Conservation (phyloP, 2,797 vertebrate genomes). For the Hoplostethus atlanticus region DNA sequence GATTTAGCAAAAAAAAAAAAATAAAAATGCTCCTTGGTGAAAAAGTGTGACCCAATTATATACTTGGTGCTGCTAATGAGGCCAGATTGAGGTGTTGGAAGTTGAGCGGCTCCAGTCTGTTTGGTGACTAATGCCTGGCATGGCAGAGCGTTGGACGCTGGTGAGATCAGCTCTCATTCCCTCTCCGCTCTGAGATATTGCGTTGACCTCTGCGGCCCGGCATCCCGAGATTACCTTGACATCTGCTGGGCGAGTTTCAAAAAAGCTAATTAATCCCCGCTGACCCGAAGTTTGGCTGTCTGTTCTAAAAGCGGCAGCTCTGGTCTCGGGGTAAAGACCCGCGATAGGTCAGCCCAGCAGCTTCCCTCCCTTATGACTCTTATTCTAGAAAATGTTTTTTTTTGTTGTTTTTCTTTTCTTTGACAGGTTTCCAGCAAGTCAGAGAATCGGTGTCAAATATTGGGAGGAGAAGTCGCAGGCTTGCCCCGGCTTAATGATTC, state of each 20-base stretch:
- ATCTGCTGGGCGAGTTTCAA: constrained; percentile 82
- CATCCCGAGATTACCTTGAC: constrained; percentile 85
- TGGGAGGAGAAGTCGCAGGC: constrained; percentile 3
- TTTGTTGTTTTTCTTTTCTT: constrained; percentile 26
- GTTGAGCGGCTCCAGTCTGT: constrained; percentile 53
- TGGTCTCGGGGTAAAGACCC: constrained; percentile 67
- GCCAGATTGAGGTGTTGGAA: constrained; percentile 47
- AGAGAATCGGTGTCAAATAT: constrained; percentile 35
- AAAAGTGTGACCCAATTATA: constrained; percentile 65
- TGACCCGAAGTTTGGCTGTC: constrained; percentile 82
- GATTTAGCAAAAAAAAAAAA: constrained; percentile 4
- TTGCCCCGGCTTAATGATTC: not conserved
- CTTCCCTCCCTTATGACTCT: constrained; percentile 43
- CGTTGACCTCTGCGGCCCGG: constrained; percentile 80
- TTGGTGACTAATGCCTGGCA: constrained; percentile 63
- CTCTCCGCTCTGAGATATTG: constrained; percentile 79
- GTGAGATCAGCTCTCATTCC: constrained; percentile 66
- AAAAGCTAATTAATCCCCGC: constrained; percentile 87
- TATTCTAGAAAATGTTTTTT: constrained; percentile 32
- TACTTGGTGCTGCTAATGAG: constrained; percentile 60
- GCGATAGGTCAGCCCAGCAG: constrained; percentile 63
- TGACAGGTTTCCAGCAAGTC: constrained; percentile 39
- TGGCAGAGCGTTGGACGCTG: constrained; percentile 54
- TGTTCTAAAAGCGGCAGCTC: constrained; percentile 71
- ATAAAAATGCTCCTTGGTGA: too few species aligned